phyloP scores from a whole-genome alignment of 2,888 invertebrate genomes.

The Cantharis lateralis region DNA sequence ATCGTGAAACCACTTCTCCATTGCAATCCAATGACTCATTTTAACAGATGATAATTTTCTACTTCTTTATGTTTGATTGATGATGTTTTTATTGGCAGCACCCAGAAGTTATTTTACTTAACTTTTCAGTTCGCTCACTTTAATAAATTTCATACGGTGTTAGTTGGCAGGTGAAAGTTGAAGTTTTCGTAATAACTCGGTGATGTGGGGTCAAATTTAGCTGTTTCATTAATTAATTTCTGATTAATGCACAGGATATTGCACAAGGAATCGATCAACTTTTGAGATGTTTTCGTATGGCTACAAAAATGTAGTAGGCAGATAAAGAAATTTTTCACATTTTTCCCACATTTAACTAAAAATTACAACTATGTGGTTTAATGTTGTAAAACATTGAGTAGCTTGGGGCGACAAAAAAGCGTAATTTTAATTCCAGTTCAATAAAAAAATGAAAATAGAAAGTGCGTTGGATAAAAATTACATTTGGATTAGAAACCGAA shows the following conservation, averaged over 20 bases:
- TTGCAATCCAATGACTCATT: neutral
- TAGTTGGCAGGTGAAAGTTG: neutral
- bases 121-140: neutral
- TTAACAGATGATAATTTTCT: neutral
- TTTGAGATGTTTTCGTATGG: neutral
- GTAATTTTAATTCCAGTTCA: neutral
- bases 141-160: neutral
- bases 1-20: neutral
- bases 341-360: neutral
- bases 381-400: neutral
- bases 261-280: neutral
- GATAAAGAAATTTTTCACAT: neutral
- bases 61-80: neutral
- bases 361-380: neutral
- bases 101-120: neutral
- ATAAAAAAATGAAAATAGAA: neutral
- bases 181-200: neutral
- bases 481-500: neutral
- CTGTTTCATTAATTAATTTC: neutral
- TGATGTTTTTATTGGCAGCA: neutral
- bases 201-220: neutral
- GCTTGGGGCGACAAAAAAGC: neutral
- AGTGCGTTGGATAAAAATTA: neutral
- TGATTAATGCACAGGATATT: neutral
- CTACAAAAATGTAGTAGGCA: neutral